Evolutionary conservation across 2,113 vertebrate species (phyloP).

Genomic region (Neodontobutis hainanensis): DNA sequence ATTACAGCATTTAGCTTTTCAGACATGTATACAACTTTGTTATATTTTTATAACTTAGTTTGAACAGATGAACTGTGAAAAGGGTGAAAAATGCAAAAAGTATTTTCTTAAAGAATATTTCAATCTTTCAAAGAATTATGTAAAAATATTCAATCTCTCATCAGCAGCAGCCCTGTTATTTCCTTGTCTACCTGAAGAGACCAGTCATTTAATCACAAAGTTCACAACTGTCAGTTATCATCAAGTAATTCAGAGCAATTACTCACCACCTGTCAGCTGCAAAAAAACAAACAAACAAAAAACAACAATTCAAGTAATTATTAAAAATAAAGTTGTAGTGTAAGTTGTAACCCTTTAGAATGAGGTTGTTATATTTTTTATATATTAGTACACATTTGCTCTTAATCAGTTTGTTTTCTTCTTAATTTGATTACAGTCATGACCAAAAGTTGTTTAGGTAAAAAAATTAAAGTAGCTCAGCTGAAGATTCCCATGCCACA

Average conservation of each 20-base stretch:
- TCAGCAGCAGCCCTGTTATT: conserved; percentile 23
- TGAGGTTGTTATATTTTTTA: not conserved
- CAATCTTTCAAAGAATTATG: not conserved
- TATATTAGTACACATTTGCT: conserved; percentile 4
- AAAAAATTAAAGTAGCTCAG: conserved; percentile 27
- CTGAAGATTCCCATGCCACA: conserved; percentile 60
- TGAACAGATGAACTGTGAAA: not conserved
- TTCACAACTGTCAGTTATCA: conserved; percentile 23
- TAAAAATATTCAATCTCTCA: conserved; percentile 14
- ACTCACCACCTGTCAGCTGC: conserved; percentile 16
- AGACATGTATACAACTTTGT: conserved; percentile 22
- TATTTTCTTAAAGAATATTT: not conserved
- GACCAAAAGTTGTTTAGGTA: conserved; percentile 19
- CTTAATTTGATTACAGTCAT: conserved; percentile 19
- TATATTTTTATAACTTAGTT: not conserved
- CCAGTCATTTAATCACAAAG: conserved; percentile 18
- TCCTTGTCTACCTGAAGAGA: conserved; percentile 22
- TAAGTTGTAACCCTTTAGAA: no score
- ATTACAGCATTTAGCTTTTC: conserved; percentile 54
- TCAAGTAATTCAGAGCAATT: conserved; percentile 25
- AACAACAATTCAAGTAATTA: no score
- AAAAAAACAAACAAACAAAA: not conserved
- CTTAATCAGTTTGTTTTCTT: conserved; percentile 9
- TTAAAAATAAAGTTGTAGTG: no score
- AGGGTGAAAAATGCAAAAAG: not conserved